Percentiles rank a stretch among this genome's conserved stretches.
phyloP scores from a whole-genome alignment of 2,888 invertebrate species.

The Iphiclides podalirius region DNA sequence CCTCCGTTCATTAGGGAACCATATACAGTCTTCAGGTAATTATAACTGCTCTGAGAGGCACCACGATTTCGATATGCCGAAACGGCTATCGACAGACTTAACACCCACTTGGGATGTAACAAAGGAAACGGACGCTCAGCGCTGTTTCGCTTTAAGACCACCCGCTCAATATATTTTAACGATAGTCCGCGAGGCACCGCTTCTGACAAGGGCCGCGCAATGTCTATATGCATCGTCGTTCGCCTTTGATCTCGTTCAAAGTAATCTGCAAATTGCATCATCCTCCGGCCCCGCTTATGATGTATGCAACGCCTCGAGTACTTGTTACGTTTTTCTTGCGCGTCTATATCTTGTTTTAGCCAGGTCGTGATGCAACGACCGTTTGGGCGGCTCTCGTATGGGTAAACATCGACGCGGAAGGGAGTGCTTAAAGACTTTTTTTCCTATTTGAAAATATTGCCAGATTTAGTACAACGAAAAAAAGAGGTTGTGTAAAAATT shows the following conservation, averaged over 20 bases:
- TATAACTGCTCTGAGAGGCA: no score
- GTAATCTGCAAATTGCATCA: background rate
- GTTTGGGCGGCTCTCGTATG: no score
- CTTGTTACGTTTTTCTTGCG: background rate
- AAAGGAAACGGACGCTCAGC: background rate
- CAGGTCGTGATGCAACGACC: no score
- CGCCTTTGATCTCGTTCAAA: constrained; percentile 6
- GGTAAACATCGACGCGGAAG: no score
- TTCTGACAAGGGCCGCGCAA: background rate
- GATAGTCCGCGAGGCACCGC: constrained; percentile 6
- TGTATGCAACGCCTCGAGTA: background rate
- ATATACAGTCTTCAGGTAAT: no score
- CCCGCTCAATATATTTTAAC: constrained; percentile 14
- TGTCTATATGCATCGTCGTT: background rate
- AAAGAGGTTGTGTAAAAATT: no score
- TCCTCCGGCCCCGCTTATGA: background rate
- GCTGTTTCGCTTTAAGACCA: no score
- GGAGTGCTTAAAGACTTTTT: no score
- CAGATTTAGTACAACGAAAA: no score
- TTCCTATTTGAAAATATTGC: no score
- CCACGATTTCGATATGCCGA: no score
- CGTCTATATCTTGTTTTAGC: background rate
- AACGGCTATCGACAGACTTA: constrained; percentile 9
- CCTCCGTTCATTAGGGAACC: no score
- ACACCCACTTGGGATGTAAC: constrained; percentile 6